Evolutionary conservation across 2,888 invertebrate genomes (phyloP).

Genomic region (Drosophila cyrtoloma): DNA sequence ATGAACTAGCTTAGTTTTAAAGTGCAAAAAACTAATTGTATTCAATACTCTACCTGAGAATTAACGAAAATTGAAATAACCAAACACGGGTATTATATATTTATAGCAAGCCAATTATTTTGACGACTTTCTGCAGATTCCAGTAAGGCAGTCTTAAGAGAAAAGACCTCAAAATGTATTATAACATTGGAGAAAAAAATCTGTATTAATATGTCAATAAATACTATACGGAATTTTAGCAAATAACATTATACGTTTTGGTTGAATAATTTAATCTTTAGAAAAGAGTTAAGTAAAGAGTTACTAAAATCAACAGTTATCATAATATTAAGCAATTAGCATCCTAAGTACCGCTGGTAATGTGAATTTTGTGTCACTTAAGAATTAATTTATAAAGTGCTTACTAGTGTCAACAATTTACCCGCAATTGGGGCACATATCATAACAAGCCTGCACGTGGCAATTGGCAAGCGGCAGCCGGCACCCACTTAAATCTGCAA

Average conservation of each 20-base stretch:
- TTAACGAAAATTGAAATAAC: background rate
- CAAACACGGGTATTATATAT: background rate
- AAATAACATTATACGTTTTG: background rate
- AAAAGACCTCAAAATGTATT: background rate
- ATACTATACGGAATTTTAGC: background rate
- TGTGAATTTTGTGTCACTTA: conserved; percentile 5
- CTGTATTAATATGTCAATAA: background rate
- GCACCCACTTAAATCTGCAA: conserved; percentile 47
- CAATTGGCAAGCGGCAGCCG: conserved; percentile 30
- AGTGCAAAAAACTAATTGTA: background rate
- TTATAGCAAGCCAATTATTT: background rate
- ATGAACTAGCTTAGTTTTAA: background rate
- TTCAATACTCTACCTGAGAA: background rate
- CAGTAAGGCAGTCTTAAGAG: background rate
- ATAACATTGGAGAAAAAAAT: background rate
- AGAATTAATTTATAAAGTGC: conserved; percentile 20
- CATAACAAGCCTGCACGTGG: conserved; percentile 69
- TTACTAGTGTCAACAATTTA: conserved; percentile 58
- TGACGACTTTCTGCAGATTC: background rate
- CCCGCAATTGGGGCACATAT: conserved; percentile 52
- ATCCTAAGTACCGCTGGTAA: conserved; percentile 18
- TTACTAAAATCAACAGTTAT: background rate
- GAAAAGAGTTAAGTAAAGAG: background rate
- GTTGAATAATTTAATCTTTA: background rate
- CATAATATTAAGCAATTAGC: conserved; percentile 44